phyloP scores from a whole-genome alignment of 2,113 vertebrate genomes.

The Chaenogobius annularis region DNA sequence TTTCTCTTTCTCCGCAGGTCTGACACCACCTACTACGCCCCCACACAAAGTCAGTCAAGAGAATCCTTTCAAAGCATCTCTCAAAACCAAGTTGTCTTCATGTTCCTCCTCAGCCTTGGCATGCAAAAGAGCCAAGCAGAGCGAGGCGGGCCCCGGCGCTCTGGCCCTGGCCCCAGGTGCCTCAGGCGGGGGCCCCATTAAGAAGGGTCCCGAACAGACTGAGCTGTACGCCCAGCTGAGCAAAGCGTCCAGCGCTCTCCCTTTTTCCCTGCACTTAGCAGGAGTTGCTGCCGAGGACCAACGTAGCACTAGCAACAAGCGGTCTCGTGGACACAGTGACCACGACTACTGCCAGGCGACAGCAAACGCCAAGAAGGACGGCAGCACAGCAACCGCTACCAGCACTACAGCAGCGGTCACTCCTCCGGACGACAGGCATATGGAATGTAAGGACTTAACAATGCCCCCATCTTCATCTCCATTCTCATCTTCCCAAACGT shows the following conservation, averaged over 20 bases:
- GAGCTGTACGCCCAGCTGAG: conserved; percentile 94
- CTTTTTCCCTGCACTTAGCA: conserved; percentile 71
- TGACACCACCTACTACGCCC: conserved; percentile 99
- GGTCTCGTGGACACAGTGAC: conserved; percentile 90
- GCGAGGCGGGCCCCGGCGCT: conserved; percentile 81
- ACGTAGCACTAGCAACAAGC: conserved; percentile 77
- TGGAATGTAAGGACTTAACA: conserved; percentile 88
- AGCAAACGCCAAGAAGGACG: conserved; percentile 84
- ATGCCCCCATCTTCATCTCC: conserved; percentile 71
- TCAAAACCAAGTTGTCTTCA: conserved; percentile 95
- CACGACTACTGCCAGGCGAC: conserved; percentile 98
- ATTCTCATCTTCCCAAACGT: conserved; percentile 68
- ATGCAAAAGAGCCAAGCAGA: conserved; percentile 88
- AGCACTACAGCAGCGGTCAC: conserved; percentile 44
- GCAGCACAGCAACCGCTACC: conserved; percentile 53
- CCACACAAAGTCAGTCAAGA: conserved; percentile 99
- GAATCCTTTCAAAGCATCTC: conserved; percentile 96
- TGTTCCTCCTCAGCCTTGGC: conserved; percentile 89
- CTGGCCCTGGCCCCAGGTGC: conserved; percentile 70
- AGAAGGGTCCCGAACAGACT: conserved; percentile 89
- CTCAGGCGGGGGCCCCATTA: conserved; percentile 78
- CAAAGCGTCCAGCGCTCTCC: conserved; percentile 85
- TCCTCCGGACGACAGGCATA: conserved; percentile 80
- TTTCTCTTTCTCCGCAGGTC: conserved; percentile 78
- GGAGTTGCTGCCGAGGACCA: conserved; percentile 83